Percentiles rank a stretch among this genome's conserved stretches.
Conservation (phyloP, 2,888 invertebrate species). For the Leucoptera coffeella region DNA sequence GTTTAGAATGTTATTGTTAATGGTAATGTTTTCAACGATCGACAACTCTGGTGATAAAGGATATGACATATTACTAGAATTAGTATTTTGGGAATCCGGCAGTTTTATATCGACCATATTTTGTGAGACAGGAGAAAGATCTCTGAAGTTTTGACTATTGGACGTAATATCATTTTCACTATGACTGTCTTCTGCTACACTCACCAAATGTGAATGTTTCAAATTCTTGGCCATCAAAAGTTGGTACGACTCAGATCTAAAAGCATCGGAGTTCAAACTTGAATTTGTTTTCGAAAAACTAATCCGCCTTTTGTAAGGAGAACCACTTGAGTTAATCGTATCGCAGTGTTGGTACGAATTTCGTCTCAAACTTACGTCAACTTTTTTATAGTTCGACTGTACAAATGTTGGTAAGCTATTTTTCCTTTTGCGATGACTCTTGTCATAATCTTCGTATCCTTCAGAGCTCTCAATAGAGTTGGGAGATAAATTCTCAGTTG, state of each 20-base stretch:
- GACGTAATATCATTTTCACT: slow-evolving; percentile 5
- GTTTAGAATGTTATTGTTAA: slow-evolving; percentile 16
- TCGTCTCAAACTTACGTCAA: too few species aligned
- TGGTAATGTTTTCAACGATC: slow-evolving; percentile 30
- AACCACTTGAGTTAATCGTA: too few species aligned
- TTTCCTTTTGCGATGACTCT: too few species aligned
- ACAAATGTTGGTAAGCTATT: too few species aligned
- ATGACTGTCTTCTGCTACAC: slow-evolving; percentile 17
- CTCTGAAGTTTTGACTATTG: not conserved
- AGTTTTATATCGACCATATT: not conserved
- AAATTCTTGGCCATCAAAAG: slow-evolving; percentile 15
- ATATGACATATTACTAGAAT: slow-evolving; percentile 25
- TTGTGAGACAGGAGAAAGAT: slow-evolving; percentile 5
- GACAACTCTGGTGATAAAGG: slow-evolving; percentile 36
- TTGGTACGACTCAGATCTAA: slow-evolving; percentile 30
- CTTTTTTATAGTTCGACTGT: too few species aligned
- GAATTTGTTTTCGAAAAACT: too few species aligned
- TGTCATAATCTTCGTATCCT: too few species aligned
- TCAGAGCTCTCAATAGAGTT: too few species aligned
- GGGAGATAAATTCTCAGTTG: too few species aligned
- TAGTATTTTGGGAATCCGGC: slow-evolving; percentile 9
- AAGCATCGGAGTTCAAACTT: slow-evolving; percentile 14
- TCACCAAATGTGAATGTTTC: too few species aligned
- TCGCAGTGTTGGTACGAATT: too few species aligned
- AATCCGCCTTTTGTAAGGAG: too few species aligned